Evolutionary conservation across 2,797 vertebrate genomes (phyloP), one percentile per base, ranked within the genome.

Genomic region (Cetoscarus ocellatus): DNA sequence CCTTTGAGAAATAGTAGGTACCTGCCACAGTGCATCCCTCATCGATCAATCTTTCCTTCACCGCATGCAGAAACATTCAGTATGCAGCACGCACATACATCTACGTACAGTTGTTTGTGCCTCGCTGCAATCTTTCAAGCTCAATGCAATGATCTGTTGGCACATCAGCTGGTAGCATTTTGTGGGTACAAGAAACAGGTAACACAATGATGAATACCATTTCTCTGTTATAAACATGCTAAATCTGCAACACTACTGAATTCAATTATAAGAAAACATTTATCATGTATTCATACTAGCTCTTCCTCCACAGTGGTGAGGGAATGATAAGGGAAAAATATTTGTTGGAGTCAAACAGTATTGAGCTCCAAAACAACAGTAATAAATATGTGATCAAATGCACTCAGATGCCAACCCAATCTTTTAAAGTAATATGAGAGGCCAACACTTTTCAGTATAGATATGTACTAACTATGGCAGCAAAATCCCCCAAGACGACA

Each of bases 21-120:
- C 61, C 54, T 66, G 65, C 76, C 79, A 52, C 13, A 39, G 50
- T 57, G 54, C 55, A 82, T 85, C 63, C 10, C 67, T 88, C 77
- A 79, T 48, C 27, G 10, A 19, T 73, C 61, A 56, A 65, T 64
- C 52, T 58, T 69, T 51, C 56, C 49, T 18, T 68, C 51, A 18
- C 51, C 35, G 6, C 42, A 10, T 17, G 19, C 47, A 49, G 45
- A 56, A 63, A 55, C 17, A 50, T 42, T 35, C 49, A 55, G 55
- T 44, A 43, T 54, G 50, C 47, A 74, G 9, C 34, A 50, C 14
- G 15, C 52, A 52, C 48, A 58, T 44, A 53, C 58, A 39, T 56
- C 61, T 36, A 61, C 48, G 55, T 47, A 59, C 42, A 36, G 9
- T 27, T 66, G 19, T 50, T 61, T 1, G 57, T 60, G 54, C 62